Percentiles rank a stretch among this genome's conserved stretches.
Evolutionary conservation across 2,797 vertebrate genomes (phyloP).

Genomic region (Ctenopoma multispine): DNA sequence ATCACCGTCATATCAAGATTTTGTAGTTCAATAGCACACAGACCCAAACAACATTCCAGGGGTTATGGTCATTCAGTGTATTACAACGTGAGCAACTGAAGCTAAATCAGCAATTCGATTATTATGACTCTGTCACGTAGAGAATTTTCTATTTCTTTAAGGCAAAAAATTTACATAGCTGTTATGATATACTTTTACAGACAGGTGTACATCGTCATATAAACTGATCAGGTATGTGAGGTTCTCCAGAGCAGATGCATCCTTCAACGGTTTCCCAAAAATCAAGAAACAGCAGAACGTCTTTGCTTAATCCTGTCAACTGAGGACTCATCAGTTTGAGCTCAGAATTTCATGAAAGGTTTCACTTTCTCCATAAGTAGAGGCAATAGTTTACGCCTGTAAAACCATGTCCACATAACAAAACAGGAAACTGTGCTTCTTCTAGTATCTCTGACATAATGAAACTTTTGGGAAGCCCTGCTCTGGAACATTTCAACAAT

Average conservation of each 20-base stretch:
- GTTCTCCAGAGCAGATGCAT: conserved; percentile 43
- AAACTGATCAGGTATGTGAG: conserved; percentile 28
- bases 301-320: neutral
- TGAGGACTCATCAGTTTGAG: conserved; percentile 5
- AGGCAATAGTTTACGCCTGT: conserved; percentile 6
- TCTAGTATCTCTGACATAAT: neutral
- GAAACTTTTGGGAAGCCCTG: conserved; percentile 8
- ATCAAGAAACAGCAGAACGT: neutral
- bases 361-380: conserved; percentile 6
- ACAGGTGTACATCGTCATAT: conserved; percentile 43
- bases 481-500: conserved; percentile 37
- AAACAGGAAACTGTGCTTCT: conserved; percentile 1
- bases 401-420: neutral
- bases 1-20: conserved; percentile 61
- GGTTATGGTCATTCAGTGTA: conserved; percentile 35
- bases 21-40: conserved; percentile 66
- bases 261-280: conserved; percentile 11
- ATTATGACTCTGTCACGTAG: conserved; percentile 26
- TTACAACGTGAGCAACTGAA: conserved; percentile 53
- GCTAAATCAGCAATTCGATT: conserved; percentile 32
- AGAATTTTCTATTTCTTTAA: conserved; percentile 60
- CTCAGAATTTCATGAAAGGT: neutral
- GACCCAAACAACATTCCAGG: conserved; percentile 57
- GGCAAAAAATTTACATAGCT: conserved; percentile 32
- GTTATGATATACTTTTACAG: conserved; percentile 49